Evolutionary conservation across 35 echinoderm and acorn worm genomes (phyloP), one percentile per base, ranked within the genome.

Genomic region (Apostichopus californicus): DNA sequence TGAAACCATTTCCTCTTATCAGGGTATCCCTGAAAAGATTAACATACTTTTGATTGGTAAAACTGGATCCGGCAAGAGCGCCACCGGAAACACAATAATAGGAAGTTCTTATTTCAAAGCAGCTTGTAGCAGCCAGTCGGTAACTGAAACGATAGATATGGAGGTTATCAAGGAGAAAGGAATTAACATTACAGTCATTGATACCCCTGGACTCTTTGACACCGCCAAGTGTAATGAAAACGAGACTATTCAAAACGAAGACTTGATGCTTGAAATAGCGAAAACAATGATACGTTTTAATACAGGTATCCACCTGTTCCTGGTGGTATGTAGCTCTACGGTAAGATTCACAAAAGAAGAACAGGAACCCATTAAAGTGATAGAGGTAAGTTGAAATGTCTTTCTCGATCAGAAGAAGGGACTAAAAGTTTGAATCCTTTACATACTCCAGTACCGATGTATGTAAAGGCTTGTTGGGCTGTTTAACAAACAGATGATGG

Each of bases 241-340:
- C 5, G 64, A 68, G 5, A 18, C 11, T 68, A 14, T 68, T 11
- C 64, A 87, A 55, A 14, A 52, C 24, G 58, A 71, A 63, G 3
- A 59, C 34, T 46, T 46, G 34, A 46, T 46, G 34, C 34, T 46
- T 46, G 34, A 46, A 46, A 46, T 46, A 46, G 34, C 34, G 3
- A 46, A 46, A 46, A 46, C 34, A 3, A 46, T 46, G 34, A 46
- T 3, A 46, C 1, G 10, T 58, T 68, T 65, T n/a, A 56, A 57
- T 5, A 6, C n/a, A 68, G 86, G 86, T 8, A 64, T 87, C 86
- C 86, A 87, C 64, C 86, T 87, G 59, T 71, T 87, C 28, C 22
- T 87, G 56, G 22, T 65, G 13, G 86, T 87, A 4, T 87, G 86
- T 52, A 28, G 57, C 86, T 8, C 18, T 11, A 68, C 64, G 9